Conservation (phyloP, 2,888 invertebrate species). For the Pyrocoelia pectoralis region DNA sequence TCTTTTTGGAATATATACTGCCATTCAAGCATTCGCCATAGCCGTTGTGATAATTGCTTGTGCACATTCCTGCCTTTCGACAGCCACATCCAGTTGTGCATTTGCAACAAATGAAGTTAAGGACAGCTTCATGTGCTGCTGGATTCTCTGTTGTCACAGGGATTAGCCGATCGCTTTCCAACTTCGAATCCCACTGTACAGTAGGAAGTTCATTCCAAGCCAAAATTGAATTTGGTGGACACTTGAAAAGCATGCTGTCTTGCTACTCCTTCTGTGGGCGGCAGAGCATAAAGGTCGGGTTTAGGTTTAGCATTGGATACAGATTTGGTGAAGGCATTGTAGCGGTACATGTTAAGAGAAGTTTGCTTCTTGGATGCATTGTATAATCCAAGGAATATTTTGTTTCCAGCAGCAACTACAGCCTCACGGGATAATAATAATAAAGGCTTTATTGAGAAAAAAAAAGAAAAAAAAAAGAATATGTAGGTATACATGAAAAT, state of each 20-base stretch:
- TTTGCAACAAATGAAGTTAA: too few species aligned
- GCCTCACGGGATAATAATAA: too few species aligned
- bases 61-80: slow-evolving; percentile 7
- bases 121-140: slow-evolving; percentile 5
- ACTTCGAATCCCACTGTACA: background rate
- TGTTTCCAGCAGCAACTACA: slow-evolving; percentile 14
- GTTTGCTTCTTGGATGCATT: background rate
- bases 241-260: slow-evolving; percentile 7
- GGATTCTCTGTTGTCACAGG: background rate
- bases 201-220: slow-evolving; percentile 5
- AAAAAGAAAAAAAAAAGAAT: too few species aligned
- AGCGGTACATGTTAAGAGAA: slow-evolving; percentile 17
- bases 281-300: too few species aligned
- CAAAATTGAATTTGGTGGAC: slow-evolving; percentile 7
- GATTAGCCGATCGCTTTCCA: background rate
- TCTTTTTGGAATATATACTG: too few species aligned
- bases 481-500: too few species aligned
- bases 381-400: slow-evolving; percentile 10
- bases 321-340: slow-evolving; percentile 13
- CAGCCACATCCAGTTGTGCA: too few species aligned
- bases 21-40: slow-evolving; percentile 7
- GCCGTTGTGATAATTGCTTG: slow-evolving; percentile 8
- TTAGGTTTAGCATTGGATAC: too few species aligned
- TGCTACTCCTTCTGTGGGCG: too few species aligned
- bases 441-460: too few species aligned